Evolutionary conservation across 37 sponge, comb jelly and placozoan species (phyloP), one percentile per base, ranked within the genome.

Genomic region (Petrosia ficiformis): DNA sequence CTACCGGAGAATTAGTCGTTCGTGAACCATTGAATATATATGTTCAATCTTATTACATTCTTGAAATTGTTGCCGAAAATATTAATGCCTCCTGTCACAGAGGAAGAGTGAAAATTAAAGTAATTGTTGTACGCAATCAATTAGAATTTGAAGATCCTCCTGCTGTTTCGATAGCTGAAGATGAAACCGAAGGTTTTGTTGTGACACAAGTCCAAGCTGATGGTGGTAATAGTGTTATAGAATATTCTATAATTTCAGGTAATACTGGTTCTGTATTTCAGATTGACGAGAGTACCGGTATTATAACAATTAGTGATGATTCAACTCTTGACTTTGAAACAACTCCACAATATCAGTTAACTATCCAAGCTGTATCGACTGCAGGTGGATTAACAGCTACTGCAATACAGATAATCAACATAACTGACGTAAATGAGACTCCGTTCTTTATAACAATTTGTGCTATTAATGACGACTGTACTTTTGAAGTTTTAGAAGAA

Each of bases 1-100:
- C 35, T 22, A 77, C 65, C 26, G 90, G 90, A 4, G 63, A 66
- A 24, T 33, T 86, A 2, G 44, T 63, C 4, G 56, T 74, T 1
- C 14, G 35, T 11, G 22, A 28, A 22, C 79, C 79, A 1, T 63
- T 80, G 42, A 80, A 22, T 65, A 37, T 59, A 19, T 10, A 8
- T 64, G 61, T 1, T 24, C 32, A 5, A n/a, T 60, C 35, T 11
- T 8, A 35, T 42, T 86, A 86, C 76, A 35, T 24, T 8, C 80
- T 91, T 40, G 78, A 68, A 8, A 73, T 91, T 8, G 64, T 86
- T 5, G 92, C 87, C 22, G 83, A 86, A 65, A 91, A 79, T 41
- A 54, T 64, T 0, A 34, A 83, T 31, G 78, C 80, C 60, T 65
- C 77, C 42, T 91, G 92, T 57, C 87, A 91, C 57, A 60, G 84